phyloP scores from a whole-genome alignment of 1,140 invertebrate genomes.

The Tetragnatha versicolor region DNA sequence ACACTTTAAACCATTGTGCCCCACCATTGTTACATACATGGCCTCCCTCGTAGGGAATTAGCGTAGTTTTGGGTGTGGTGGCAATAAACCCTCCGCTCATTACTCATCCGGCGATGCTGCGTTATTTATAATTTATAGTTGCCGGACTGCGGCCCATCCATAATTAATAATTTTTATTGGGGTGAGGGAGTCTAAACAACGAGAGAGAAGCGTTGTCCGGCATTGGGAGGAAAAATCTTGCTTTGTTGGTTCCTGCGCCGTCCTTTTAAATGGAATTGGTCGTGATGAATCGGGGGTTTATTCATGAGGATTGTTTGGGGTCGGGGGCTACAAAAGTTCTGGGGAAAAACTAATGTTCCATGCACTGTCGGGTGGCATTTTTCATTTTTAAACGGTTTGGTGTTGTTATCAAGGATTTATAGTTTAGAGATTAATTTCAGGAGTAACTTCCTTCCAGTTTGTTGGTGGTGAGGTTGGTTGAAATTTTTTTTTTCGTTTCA shows the following conservation, averaged over 20 bases:
- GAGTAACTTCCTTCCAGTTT: too few relatives aligned
- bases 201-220: too few relatives aligned
- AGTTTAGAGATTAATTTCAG: too few relatives aligned
- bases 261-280: slow-evolving; percentile 19
- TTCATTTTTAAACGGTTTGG: too few relatives aligned
- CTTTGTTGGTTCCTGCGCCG: slow-evolving; percentile 30
- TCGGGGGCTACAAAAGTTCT: not conserved
- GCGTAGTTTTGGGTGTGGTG: slow-evolving; percentile 46
- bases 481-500: too few relatives aligned
- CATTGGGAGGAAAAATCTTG: not conserved
- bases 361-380: not conserved
- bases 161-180: slow-evolving; percentile 49
- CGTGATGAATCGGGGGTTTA: slow-evolving; percentile 28
- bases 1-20: slow-evolving; percentile 11
- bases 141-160: slow-evolving; percentile 38
- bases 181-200: slow-evolving; percentile 44
- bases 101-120: slow-evolving; percentile 32
- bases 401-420: too few relatives aligned
- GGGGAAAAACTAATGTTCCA: not conserved
- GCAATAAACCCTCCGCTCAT: slow-evolving; percentile 14
- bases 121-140: slow-evolving; percentile 52
- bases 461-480: too few relatives aligned
- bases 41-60: slow-evolving; percentile 30
- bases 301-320: slow-evolving; percentile 1
- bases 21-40: slow-evolving; percentile 27